A percentile compares a stretch with the other conserved stretches of the same genome.
Evolutionary conservation across 2,113 vertebrate species (phyloP).

Genomic region (Aplodontia rufa): DNA sequence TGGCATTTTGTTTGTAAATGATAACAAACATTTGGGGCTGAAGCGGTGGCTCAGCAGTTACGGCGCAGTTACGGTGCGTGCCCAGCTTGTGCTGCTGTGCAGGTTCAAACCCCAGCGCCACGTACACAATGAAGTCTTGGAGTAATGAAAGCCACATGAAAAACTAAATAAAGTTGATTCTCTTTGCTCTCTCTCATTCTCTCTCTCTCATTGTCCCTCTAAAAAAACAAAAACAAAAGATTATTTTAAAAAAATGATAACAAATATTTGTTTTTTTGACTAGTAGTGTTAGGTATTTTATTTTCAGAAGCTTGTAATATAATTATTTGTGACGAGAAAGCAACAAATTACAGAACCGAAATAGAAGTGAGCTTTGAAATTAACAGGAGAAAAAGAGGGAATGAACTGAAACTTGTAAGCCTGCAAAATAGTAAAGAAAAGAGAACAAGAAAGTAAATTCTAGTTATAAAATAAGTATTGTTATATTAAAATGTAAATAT

Average conservation of each 20-base stretch:
- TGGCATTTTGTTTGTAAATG: background rate
- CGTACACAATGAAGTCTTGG: too few species aligned
- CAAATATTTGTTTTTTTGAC: background rate
- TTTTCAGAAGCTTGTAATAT: background rate
- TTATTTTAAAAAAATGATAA: too few species aligned
- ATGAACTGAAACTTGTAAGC: background rate
- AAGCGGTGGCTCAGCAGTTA: too few species aligned
- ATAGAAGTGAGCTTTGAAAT: background rate
- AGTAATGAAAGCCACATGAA: too few species aligned
- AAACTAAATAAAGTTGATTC: too few species aligned
- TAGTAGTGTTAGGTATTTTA: background rate
- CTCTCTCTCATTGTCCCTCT: too few species aligned
- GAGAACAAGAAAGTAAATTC: background rate
- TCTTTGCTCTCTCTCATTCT: too few species aligned
- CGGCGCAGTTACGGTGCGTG: too few species aligned
- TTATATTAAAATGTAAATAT: background rate
- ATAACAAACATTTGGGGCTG: background rate
- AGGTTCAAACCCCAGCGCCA: too few species aligned
- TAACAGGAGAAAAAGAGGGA: background rate
- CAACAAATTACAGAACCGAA: background rate
- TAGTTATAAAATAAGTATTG: background rate
- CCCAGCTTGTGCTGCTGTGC: too few species aligned
- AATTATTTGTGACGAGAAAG: background rate
- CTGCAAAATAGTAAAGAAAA: background rate
- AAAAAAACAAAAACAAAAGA: too few species aligned